phyloP scores from a whole-genome alignment of 2,797 vertebrate species.

The Paguma larvata region DNA sequence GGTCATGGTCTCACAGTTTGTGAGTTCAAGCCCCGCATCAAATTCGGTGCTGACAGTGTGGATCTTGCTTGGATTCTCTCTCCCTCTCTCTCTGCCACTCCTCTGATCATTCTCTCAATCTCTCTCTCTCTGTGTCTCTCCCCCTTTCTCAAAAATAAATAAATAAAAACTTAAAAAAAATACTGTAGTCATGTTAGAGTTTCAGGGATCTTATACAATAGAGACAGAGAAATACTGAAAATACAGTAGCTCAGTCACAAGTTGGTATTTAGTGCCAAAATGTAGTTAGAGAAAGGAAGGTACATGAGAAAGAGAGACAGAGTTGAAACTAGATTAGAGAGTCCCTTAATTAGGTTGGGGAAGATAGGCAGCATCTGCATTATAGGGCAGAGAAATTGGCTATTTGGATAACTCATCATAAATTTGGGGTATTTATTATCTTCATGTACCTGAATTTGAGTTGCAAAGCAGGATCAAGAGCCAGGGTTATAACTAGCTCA shows the following conservation, averaged over 20 bases:
- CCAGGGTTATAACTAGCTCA: constrained; percentile 36
- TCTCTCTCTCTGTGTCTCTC: too few species aligned
- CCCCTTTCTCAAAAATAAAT: too few species aligned
- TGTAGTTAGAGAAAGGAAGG: neutral
- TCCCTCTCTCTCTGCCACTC: too few species aligned
- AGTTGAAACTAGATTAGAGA: neutral
- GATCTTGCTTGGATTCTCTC: too few species aligned
- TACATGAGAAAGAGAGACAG: neutral
- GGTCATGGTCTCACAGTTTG: too few species aligned
- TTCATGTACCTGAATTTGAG: neutral
- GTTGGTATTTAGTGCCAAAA: constrained; percentile 1
- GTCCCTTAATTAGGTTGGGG: neutral
- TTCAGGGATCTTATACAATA: neutral
- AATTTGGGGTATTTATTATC: constrained; percentile 56
- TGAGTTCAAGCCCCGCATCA: too few species aligned
- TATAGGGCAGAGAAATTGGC: neutral
- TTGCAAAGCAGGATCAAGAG: neutral
- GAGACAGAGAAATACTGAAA: neutral
- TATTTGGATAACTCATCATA: constrained; percentile 54
- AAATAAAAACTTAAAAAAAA: neutral
- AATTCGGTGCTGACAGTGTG: too few species aligned
- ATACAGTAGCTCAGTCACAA: neutral
- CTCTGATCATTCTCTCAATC: too few species aligned
- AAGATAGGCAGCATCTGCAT: neutral
- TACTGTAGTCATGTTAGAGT: neutral